Evolutionary conservation across 2,797 vertebrate genomes (phyloP).

Genomic region (Aselliscus stoliczkanus): DNA sequence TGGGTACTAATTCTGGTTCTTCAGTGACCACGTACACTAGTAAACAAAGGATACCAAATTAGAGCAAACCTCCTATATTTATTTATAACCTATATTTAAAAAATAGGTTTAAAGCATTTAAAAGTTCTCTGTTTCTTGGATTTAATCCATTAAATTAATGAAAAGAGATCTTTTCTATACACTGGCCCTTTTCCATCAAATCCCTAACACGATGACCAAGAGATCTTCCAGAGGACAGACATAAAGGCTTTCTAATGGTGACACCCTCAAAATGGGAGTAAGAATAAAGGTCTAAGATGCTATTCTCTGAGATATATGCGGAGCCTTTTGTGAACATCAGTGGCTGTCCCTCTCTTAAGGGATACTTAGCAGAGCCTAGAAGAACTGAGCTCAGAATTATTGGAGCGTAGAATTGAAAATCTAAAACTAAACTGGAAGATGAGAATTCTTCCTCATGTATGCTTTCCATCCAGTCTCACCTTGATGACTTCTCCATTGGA

Average conservation of each 20-base stretch:
- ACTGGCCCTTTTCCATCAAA: background rate
- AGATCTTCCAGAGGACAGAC: background rate
- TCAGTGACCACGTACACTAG: background rate
- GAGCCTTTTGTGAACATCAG: background rate
- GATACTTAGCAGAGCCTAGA: background rate
- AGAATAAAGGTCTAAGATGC: background rate
- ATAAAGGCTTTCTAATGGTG: background rate
- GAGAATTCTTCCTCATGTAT: background rate
- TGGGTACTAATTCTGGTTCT: background rate
- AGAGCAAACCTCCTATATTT: background rate
- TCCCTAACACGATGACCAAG: background rate
- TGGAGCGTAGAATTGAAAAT: background rate
- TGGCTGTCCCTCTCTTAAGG: background rate
- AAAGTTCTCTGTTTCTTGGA: background rate
- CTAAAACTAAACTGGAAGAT: background rate
- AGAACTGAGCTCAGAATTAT: background rate
- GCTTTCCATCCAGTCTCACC: conserved; percentile 83
- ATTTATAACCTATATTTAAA: background rate
- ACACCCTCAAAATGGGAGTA: background rate
- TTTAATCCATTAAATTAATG: background rate
- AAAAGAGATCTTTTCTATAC: background rate
- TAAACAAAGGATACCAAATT: background rate
- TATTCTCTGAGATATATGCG: background rate
- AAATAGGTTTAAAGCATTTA: background rate
- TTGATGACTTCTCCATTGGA: conserved; percentile 85